Conservation (phyloP, 2,113 vertebrate species). For the Gymnobelideus leadbeateri region DNA sequence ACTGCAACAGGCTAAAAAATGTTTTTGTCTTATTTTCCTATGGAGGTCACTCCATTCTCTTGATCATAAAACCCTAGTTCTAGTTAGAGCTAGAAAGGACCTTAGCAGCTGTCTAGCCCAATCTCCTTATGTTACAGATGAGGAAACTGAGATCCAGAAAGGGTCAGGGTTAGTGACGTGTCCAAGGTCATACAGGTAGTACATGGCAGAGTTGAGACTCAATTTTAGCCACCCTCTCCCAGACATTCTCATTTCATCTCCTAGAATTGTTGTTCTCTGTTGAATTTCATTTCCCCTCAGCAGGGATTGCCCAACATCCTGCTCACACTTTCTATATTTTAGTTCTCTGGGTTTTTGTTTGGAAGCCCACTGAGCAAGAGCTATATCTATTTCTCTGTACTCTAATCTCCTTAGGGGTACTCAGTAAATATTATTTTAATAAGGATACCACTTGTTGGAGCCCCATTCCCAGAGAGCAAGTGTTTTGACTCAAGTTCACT, state of each 20-base stretch:
- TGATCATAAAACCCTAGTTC: neutral
- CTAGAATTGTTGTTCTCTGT: neutral
- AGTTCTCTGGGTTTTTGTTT: neutral
- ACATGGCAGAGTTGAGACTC: neutral
- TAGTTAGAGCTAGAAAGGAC: neutral
- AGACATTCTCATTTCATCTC: neutral
- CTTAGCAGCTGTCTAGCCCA: neutral
- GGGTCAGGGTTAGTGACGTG: neutral
- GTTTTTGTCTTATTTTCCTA: neutral
- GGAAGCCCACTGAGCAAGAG: neutral
- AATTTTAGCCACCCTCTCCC: neutral
- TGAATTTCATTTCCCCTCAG: neutral
- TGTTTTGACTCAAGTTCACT: constrained; percentile 8
- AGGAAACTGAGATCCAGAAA: neutral
- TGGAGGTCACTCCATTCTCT: neutral
- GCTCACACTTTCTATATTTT: neutral
- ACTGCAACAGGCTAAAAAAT: neutral
- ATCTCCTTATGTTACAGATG: neutral
- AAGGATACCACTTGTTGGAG: neutral
- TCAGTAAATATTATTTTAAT: constrained; percentile 8
- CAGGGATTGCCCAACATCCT: neutral
- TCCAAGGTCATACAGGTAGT: neutral
- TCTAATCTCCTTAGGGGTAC: neutral
- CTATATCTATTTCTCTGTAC: neutral
- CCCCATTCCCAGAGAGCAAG: neutral